Base-by-base conservation (phyloP, 2,113 vertebrate genomes). In the Onychostruthus taczanowskii region DNA sequence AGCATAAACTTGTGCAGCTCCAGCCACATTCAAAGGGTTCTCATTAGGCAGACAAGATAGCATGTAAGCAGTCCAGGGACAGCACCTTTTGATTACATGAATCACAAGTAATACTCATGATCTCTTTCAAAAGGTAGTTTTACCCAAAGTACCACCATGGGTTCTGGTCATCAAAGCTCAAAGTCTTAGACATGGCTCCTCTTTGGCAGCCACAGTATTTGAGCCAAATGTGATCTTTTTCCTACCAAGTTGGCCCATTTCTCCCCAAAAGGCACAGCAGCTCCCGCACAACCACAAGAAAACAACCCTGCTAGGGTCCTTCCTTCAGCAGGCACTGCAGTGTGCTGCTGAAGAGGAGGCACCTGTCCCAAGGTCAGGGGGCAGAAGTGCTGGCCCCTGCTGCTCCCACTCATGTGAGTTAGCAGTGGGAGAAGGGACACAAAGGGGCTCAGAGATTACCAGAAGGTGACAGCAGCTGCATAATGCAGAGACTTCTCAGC, bases 361-460 rank as follows among this genome's bases (percentile, higher is more conserved):
- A 47, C 11, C 4, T 5, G 12, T 8, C 21, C 87, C 35, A 43
- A 1, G 17, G 58, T 31, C 35, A 70, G 0, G 31, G 31, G 19
- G 11, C 31, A 53, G 31, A 56, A 85, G 23, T 5, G 4, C 28
- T 7, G 2, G 2, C 44, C 12, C 47, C 43, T 15, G 39, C 21
- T 10, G 6, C 52, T 67, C 15, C 41, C 0, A 0, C 19, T 30
- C 9, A 1, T 0, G 2, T 1, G 68, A 77, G 33, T 19, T 16
- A 70, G 35, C 35, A 47, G 64, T 0, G 2, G 4, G 4, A 0
- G 1, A 47, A 58, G 0, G 2, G 33, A 52, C 43, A 39, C 37
- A 33, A 52, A 68, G 53, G 49, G 47, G 24, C 41, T 76, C 76
- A 61, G 58, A 68, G 20, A 23, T 35, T 3, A 37, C 8, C 35